Base-by-base conservation (phyloP, 35 echinoderm and acorn worm species). In the Lytechinus pictus region DNA sequence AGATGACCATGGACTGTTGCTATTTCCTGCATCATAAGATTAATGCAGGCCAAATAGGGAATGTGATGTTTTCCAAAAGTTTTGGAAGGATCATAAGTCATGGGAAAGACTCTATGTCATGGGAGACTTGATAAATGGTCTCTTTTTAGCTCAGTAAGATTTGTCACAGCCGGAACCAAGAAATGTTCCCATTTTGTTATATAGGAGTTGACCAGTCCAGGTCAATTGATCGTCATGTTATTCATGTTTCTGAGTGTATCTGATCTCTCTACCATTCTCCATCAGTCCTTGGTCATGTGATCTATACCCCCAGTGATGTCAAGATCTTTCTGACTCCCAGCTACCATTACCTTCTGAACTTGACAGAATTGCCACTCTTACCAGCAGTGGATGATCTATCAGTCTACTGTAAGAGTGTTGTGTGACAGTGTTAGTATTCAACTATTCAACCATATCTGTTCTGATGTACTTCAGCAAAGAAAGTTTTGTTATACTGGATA, bases 1-100 rank as follows among this genome's bases (percentile, higher is more conserved):
- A 19, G 21, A 1, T 79, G 66, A 79, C 66, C 66, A 6, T 79
- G 66, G 66, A 5, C 19, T 79, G 66, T 79, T 79, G 7, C 66
- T 79, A 79, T 79, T 79, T 79, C 66, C 66, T 79, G 66, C 66
- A 79, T 79, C 66, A 79, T 6, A 79, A 79, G 66, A 79, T 79
- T 79, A 79, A 79, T 24, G 16, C 66, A 79, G 66, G n/a, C 66
- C 66, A 79, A 79, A 79, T 24, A 79, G 14, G 66, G 66, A 16
- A 79, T 79, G 66, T 11, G 9, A 79, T 79, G 19, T 24, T 79
- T 5, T 71, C 24, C 19, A 79, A 79, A 79, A 24, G n/a, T 79
- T 79, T 79, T 7, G 66, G 4, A 79, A 24, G 66, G 66, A 79
- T 79, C 19, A 5, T n/a, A 24, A 7, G 19, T 24, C 8, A 16